Evolutionary conservation across 2,113 vertebrate species (phyloP).

Genomic region (Dermatemys mawii): DNA sequence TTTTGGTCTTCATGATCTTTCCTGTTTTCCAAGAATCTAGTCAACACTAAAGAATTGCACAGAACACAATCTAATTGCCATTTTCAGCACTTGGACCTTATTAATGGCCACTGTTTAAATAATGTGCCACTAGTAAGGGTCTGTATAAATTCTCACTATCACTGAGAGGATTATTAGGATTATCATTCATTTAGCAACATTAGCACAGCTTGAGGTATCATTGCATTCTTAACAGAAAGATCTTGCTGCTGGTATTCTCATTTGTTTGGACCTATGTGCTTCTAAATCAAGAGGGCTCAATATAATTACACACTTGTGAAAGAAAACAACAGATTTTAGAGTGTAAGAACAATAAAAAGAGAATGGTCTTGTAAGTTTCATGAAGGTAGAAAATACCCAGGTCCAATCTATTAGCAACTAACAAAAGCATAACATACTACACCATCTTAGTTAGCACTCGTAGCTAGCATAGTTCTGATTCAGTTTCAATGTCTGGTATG

Average conservation of each 20-base stretch:
- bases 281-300: neutral
- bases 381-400: neutral
- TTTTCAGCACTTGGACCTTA: neutral
- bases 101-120: neutral
- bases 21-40: neutral
- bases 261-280: neutral
- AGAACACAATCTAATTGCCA: neutral
- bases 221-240: neutral
- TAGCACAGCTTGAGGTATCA: neutral
- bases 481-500: neutral
- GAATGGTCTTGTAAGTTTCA: rapidly evolving
- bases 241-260: neutral
- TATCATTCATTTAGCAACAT: neutral
- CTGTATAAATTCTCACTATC: neutral
- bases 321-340: neutral
- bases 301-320: neutral
- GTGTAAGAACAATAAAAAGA: neutral
- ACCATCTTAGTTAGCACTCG: rapidly evolving
- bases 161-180: neutral
- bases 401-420: neutral
- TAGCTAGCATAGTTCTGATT: rapidly evolving
- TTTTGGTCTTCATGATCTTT: neutral
- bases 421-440: neutral
- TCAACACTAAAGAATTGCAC: neutral
- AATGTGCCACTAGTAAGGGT: neutral